phyloP scores from a whole-genome alignment of 1,140 invertebrate species.

The Drosophila varians region DNA sequence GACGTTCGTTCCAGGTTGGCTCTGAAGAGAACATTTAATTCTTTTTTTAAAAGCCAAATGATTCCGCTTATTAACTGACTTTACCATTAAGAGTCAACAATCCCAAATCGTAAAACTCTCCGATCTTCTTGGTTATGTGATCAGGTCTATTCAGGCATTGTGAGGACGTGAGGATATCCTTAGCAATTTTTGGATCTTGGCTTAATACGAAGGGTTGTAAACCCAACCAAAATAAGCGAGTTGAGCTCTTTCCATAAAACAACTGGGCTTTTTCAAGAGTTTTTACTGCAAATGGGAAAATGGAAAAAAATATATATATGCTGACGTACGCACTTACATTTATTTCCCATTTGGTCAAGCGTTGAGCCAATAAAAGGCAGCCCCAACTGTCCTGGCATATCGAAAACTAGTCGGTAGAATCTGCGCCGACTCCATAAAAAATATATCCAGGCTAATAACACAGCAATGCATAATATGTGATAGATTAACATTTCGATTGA shows the following conservation, averaged over 20 bases:
- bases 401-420: conserved; percentile 48
- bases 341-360: neutral
- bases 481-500: neutral
- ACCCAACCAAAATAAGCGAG: conserved; percentile 49
- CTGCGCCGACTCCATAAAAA: conserved; percentile 65
- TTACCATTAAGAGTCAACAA: conserved; percentile 46
- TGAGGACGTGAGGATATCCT: conserved; percentile 52
- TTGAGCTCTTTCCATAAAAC: conserved; percentile 30
- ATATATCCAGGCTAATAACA: conserved; percentile 46
- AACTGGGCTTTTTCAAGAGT: neutral
- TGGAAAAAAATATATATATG: too few species aligned
- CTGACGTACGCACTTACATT: conserved; percentile 12
- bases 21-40: conserved; percentile 14
- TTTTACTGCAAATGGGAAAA: conserved; percentile 3
- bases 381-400: conserved; percentile 54
- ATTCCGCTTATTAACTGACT: neutral
- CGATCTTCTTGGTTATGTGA: neutral
- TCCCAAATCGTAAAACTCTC: conserved; percentile 29
- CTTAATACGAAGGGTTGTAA: conserved; percentile 35
- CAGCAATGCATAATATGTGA: neutral
- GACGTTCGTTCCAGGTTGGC: conserved; percentile 46
- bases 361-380: conserved; percentile 50
- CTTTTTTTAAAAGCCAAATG: neutral
- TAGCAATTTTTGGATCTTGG: conserved; percentile 41
- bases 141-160: conserved; percentile 41